A percentile compares a stretch with the other conserved stretches of the same genome.
phyloP scores from a whole-genome alignment of 2,113 vertebrate genomes.

The Merops nubicus region DNA sequence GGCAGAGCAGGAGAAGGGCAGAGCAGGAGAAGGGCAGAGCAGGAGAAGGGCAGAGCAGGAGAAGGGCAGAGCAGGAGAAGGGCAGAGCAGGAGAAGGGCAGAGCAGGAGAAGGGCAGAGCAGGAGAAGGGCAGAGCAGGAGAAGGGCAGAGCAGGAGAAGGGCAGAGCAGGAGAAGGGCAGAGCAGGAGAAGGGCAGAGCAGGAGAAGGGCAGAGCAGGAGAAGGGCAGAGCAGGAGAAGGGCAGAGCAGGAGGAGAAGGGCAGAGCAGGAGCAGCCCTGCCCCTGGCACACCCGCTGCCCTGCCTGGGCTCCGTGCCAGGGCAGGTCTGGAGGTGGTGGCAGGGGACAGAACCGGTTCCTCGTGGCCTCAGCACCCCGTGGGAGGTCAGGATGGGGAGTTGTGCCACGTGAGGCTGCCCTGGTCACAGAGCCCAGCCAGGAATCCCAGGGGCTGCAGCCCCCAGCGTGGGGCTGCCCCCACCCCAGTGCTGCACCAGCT shows the following conservation, averaged over 20 bases:
- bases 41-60: neutral
- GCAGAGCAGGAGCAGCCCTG: neutral
- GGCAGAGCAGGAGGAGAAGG: neutral
- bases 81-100: neutral
- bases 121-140: neutral
- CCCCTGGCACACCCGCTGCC: fast-evolving
- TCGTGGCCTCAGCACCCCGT: neutral
- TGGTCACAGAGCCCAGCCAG: fast-evolving
- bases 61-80: neutral
- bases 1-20: neutral
- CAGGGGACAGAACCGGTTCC: neutral
- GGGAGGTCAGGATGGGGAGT: neutral
- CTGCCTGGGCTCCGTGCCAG: fast-evolving
- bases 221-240: neutral
- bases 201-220: neutral
- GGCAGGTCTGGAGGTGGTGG: neutral
- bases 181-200: neutral
- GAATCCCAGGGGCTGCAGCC: neutral
- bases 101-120: neutral
- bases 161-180: neutral
- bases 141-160: neutral
- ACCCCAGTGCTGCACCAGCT: neutral
- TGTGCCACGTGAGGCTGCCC: neutral
- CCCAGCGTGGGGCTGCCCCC: neutral
- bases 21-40: neutral